A percentile compares a stretch with the other conserved stretches of the same genome.
Evolutionary conservation across 2,113 vertebrate species (phyloP).

Genomic region (Pongo pygmaeus): DNA sequence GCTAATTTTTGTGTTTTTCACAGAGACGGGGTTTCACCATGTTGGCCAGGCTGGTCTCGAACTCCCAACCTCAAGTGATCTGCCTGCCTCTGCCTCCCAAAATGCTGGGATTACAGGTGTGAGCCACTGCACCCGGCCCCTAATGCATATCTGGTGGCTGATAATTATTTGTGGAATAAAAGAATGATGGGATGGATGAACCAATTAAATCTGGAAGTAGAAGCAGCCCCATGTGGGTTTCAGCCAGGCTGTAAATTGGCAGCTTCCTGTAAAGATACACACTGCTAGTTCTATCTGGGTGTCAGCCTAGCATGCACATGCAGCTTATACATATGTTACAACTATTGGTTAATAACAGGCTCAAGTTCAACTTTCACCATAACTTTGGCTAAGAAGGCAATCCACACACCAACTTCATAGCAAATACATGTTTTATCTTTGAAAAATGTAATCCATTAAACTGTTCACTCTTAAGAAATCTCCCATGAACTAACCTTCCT

Average conservation of each 20-base stretch:
- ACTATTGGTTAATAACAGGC: background rate
- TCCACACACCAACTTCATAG: background rate
- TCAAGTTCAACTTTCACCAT: background rate
- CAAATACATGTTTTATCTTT: background rate
- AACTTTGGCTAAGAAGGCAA: background rate
- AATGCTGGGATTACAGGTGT: too few relatives aligned
- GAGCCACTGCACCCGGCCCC: background rate
- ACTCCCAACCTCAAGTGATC: too few relatives aligned
- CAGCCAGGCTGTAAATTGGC: background rate
- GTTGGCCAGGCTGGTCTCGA: too few relatives aligned
- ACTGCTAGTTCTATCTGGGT: background rate
- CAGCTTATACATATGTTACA: background rate
- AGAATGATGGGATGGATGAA: background rate
- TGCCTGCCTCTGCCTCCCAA: too few relatives aligned
- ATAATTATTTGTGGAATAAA: background rate
- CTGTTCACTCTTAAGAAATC: background rate
- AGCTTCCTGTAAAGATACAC: background rate
- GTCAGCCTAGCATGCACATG: rapidly evolving
- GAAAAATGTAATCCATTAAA: background rate
- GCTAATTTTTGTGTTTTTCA: too few relatives aligned
- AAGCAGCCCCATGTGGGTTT: background rate
- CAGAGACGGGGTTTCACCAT: too few relatives aligned
- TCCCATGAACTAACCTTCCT: background rate
- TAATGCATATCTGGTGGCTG: background rate
- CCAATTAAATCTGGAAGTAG: background rate